Evolutionary conservation across 2,888 invertebrate genomes (phyloP), one percentile per base, ranked within the genome.

Genomic region (Drosophila yooni): DNA sequence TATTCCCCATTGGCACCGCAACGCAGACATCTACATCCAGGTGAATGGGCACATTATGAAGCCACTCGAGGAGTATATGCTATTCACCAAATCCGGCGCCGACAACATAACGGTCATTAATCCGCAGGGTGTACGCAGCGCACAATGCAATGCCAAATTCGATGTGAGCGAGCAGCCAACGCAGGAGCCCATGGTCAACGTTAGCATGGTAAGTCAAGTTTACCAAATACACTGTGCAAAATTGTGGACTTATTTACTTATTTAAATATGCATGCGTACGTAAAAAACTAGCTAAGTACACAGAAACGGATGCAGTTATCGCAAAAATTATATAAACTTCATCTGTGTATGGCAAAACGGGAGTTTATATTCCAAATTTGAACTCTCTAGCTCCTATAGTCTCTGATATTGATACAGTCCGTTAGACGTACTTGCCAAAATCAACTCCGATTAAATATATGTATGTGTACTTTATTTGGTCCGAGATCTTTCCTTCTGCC

Each of bases 1-100:
- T 63, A 66, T 70, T 69, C 64, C 66, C 74, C 60, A 57, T 54
- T 72, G 70, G 57, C 58, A 25, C 40, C n/a, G 40, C 27, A 38
- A 56, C 25, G 34, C 38, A 98, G 98, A 98, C 92, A 96, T 98
- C 54, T 96, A 97, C 79, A 96, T 98, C 71, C 96, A 97, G 93
- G 96, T 98, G 70, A 97, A 97, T 91, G 96, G 96, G 70, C 94
- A 96, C 79, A 94, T 94, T 66, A 97, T 98, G 96, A 97, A 97
- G 89, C 98, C 98, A 0, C 93, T 98, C 56, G 97, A 98, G 92
- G 98, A 98, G 90, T 98, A 98, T 92, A 97, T 98, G 97, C 93
- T 97, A n/a, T 97, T 97, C 92, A 97, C 97, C 5, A 96, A 97
- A 84, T 96, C 96, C 18, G 97, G 96, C 63, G 95, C 96, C 29